Evolutionary conservation across 2,113 vertebrate species (phyloP).

Genomic region (Podarcis muralis): DNA sequence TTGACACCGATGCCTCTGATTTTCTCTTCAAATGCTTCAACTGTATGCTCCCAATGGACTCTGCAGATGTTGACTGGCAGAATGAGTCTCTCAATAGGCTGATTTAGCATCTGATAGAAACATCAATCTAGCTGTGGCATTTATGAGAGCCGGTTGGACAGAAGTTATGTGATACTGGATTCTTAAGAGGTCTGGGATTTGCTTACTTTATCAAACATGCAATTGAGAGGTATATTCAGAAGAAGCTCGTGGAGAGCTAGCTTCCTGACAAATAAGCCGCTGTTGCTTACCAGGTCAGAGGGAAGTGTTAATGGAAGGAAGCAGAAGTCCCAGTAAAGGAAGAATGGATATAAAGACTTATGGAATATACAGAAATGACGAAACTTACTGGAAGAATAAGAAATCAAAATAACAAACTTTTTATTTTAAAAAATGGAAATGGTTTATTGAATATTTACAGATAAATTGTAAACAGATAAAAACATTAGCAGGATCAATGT

Average conservation of each 20-base stretch:
- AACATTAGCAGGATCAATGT: no score
- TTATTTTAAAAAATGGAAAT: no score
- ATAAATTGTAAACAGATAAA: no score
- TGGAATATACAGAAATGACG: no score
- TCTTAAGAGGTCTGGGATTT: background rate
- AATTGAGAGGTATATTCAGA: background rate
- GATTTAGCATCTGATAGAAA: background rate
- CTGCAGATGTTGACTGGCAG: background rate
- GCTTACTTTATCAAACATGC: background rate
- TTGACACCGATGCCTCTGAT: rapidly evolving
- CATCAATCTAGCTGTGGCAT: rapidly evolving
- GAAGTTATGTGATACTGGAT: background rate
- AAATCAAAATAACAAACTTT: no score
- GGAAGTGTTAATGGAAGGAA: no score
- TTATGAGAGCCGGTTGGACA: background rate
- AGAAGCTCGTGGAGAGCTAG: background rate
- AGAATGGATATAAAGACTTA: no score
- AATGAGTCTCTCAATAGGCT: background rate
- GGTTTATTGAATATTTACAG: no score
- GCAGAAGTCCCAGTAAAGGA: no score
- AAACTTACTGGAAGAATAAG: no score
- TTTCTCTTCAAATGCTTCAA: background rate
- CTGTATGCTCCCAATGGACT: background rate
- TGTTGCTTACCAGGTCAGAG: no score
- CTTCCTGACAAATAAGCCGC: rapidly evolving